These are phyloP conservation scores for Lophotriccus pileatus DNA, from an alignment of 2,797 vertebrate species.

Conservation along the genomic window DNA sequence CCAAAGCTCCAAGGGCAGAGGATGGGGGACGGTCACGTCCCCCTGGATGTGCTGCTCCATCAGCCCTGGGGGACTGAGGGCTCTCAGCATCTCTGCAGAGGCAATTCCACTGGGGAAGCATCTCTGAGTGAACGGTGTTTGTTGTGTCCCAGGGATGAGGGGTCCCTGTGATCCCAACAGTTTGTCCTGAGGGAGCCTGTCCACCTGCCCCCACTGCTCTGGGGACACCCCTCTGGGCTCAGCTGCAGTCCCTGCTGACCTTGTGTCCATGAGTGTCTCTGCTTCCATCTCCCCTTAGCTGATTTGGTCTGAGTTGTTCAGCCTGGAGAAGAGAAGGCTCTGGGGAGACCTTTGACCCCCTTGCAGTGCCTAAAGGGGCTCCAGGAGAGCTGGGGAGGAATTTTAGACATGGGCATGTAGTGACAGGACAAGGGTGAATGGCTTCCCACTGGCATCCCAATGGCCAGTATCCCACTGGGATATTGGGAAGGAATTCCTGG, in stretches of 20 bases:
- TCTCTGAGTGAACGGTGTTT: fast-evolving
- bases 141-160: not conserved
- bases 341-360: not conserved
- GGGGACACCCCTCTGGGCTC: not conserved
- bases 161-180: not conserved
- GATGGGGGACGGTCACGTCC: not conserved
- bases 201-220: not conserved
- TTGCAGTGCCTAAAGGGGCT: not conserved
- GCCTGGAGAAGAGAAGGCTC: not conserved
- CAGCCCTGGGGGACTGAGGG: too few species aligned
- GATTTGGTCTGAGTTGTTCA: not conserved
- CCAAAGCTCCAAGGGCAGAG: fast-evolving
- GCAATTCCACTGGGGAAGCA: not conserved
- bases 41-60: not conserved
- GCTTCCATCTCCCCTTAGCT: not conserved
- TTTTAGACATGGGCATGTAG: not conserved
- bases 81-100: fast-evolving
- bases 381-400: not conserved
- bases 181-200: not conserved
- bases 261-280: fast-evolving
- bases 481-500: not conserved
- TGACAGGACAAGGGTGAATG: not conserved
- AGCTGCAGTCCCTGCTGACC: not conserved
- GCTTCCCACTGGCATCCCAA: too few species aligned
- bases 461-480: not conserved